Evolutionary conservation across 92 coral and sea anemone species (phyloP).

Genomic region (Parazoanthus darwini): DNA sequence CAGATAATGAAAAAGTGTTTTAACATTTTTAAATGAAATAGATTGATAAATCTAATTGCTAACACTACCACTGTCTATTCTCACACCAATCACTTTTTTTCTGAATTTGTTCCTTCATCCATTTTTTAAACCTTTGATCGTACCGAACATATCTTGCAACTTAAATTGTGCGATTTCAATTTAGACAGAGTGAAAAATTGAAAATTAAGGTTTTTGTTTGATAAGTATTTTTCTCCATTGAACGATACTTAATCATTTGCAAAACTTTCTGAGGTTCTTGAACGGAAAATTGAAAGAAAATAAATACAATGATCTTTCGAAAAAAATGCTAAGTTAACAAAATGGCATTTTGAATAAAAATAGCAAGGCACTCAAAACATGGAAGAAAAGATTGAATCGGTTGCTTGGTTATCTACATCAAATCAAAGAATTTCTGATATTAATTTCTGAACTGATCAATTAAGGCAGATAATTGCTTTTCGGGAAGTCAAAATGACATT

Average conservation of each 20-base stretch:
- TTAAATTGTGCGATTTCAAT: neutral
- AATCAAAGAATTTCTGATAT: too few species aligned
- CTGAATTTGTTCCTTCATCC: neutral
- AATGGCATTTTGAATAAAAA: neutral
- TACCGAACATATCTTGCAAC: neutral
- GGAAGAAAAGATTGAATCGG: neutral
- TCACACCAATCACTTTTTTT: neutral
- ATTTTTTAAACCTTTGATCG: neutral
- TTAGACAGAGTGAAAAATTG: neutral
- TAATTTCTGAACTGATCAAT: neutral
- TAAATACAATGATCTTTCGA: neutral
- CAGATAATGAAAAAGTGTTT: too few species aligned
- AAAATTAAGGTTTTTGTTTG: neutral
- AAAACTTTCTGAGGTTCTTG: too few species aligned
- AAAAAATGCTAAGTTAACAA: too few species aligned
- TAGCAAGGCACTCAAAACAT: neutral
- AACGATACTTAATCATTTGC: neutral
- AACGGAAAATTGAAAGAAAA: neutral
- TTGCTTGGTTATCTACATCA: neutral
- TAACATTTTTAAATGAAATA: too few species aligned
- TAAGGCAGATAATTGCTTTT: too few species aligned
- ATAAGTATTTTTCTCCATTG: neutral
- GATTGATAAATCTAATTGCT: neutral
- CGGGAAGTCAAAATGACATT: neutral
- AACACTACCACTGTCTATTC: neutral